Conservation (phyloP, 2,888 invertebrate species). For the Campoplex nolae region DNA sequence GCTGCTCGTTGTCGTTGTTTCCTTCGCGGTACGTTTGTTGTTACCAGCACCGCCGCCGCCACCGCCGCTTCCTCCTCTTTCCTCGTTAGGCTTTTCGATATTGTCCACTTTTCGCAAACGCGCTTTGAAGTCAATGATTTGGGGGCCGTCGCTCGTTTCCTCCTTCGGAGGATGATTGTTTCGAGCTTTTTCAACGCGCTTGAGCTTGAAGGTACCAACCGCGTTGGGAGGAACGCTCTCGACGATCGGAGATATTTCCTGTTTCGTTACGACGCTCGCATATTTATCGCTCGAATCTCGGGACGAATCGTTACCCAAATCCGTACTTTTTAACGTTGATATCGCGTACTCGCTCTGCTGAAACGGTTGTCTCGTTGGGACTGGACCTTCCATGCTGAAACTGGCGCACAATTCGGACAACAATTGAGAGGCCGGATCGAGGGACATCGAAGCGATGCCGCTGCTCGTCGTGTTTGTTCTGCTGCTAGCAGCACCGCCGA, state of each 20-base stretch:
- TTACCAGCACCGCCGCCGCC: slow-evolving; percentile 46
- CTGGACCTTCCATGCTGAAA: slow-evolving; percentile 88
- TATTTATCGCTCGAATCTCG: slow-evolving; percentile 74
- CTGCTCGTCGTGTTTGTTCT: slow-evolving; percentile 69
- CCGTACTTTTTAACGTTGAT: slow-evolving; percentile 68
- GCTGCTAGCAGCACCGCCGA: slow-evolving; percentile 83
- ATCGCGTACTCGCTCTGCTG: slow-evolving; percentile 79
- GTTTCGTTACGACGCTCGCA: slow-evolving; percentile 65
- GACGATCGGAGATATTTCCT: slow-evolving; percentile 75
- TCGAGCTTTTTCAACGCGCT: slow-evolving; percentile 89
- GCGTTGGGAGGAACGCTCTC: slow-evolving; percentile 75
- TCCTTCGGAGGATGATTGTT: slow-evolving; percentile 85
- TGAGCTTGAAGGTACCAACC: slow-evolving; percentile 86
- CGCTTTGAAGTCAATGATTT: slow-evolving; percentile 94
- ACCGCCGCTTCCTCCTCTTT: slow-evolving; percentile 28
- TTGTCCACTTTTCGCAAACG: slow-evolving; percentile 92
- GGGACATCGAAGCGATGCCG: slow-evolving; percentile 82
- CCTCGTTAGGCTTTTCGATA: slow-evolving; percentile 77
- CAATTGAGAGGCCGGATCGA: slow-evolving; percentile 92
- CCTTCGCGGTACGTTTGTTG: slow-evolving; percentile 75
- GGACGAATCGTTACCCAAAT: slow-evolving; percentile 63
- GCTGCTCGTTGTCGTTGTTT: slow-evolving; percentile 69
- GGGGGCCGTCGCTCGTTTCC: slow-evolving; percentile 86
- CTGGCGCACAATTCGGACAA: slow-evolving; percentile 94
- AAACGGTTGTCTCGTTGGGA: slow-evolving; percentile 81